Evolutionary conservation across 2,797 vertebrate genomes (phyloP), one percentile per base, ranked within the genome.

Genomic region (Tenualosa ilisha): DNA sequence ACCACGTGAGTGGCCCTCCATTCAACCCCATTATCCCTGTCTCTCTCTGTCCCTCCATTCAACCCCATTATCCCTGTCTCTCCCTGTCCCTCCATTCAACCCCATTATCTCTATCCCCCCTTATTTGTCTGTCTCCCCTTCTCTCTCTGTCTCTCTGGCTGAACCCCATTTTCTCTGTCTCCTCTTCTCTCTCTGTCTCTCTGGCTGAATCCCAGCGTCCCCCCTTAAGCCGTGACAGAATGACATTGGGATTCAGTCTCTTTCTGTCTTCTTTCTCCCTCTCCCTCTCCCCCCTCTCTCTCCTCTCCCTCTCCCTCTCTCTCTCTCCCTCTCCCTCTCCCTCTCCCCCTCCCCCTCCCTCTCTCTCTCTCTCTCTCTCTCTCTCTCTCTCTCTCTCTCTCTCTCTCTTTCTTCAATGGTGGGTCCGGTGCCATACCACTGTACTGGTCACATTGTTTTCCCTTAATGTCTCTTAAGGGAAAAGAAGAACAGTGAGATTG

Each of bases 1-100:
- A 96, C 96, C 13, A 94, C 92, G 96, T 97, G 93, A 93, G 96
- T 51, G 5, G 50, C 61, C 56, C 43, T 26, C 56, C 17, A 6
- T 54, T 43, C 8, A 15, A 3, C 53, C 49, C 65, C 12, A 13
- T 2, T 49, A 11, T 65, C 63, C 24, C 49, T 26, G 50, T 8
- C n/a, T 31, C 65, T 24, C 43, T 59, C 13, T 43, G 13, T 43
- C 12, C 46, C 37, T 43, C 46, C 11, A 12, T 46, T 31, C 31
- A 31, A 31, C 22, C 13, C 15, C 31, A 6, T 68, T 24, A 31
- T 11, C 20, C 17, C 22, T 20, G 15, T 22, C 31, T 31, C 31
- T 31, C 31, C 9, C 15, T 9, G 11, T 26, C 12, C 11, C 31
- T n/a, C 83, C 31, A n/a, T n/a, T 31, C 0, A 31, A 31, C 31